phyloP scores from a whole-genome alignment of 35 echinoderm and acorn worm genomes.

The Ptychodera flava region DNA sequence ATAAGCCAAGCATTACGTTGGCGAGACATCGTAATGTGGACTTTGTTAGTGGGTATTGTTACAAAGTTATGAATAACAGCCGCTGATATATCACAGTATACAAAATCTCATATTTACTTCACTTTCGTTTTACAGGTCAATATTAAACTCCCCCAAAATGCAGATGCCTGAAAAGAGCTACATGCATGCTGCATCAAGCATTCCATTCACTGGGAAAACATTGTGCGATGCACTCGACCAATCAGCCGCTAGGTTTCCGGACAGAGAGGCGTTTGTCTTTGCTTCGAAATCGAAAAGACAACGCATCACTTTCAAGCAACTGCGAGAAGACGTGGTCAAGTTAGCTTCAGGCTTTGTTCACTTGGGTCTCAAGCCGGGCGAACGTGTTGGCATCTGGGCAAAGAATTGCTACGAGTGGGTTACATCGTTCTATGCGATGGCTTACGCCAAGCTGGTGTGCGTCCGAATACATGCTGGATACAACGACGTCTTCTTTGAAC shows the following conservation, averaged over 20 bases:
- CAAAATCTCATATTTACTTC: too few species aligned
- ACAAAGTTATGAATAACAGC: too few species aligned
- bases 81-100: too few species aligned
- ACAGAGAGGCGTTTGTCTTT: neutral
- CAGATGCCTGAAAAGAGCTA: neutral
- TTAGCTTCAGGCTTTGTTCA: conserved; percentile 72
- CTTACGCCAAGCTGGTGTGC: conserved; percentile 16
- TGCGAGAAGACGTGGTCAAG: neutral
- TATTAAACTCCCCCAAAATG: too few species aligned
- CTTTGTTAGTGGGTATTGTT: too few species aligned
- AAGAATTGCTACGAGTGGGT: conserved; percentile 69
- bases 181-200: neutral
- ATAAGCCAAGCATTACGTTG: too few species aligned
- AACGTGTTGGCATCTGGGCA: conserved; percentile 88
- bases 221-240: neutral
- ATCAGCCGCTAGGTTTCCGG: neutral
- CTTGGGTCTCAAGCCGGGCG: conserved; percentile 50
- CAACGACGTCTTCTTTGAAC: neutral
- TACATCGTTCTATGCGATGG: conserved; percentile 66
- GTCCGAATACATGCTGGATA: neutral
- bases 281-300: neutral
- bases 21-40: too few species aligned
- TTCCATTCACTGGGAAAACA: neutral
- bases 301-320: neutral
- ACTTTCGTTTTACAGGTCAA: too few species aligned